Conservation (phyloP, 2,888 invertebrate species). For the Zygogramma bicolorata region DNA sequence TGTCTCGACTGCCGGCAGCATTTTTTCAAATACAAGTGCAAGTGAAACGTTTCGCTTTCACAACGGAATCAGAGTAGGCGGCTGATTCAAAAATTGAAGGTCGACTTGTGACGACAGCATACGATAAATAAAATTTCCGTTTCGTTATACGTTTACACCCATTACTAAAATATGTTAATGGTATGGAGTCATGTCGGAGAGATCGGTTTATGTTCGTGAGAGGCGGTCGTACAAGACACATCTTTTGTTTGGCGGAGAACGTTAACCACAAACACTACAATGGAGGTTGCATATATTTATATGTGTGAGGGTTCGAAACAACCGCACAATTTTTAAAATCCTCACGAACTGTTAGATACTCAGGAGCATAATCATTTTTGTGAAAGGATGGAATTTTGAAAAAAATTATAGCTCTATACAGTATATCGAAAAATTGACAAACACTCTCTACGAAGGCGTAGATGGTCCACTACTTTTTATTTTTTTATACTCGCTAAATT, state of each 20-base stretch:
- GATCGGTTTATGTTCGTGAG: not conserved
- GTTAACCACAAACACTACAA: not conserved
- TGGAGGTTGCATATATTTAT: no score
- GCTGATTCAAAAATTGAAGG: conserved; percentile 17
- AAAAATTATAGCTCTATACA: no score
- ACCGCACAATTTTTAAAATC: no score
- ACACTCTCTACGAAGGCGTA: no score
- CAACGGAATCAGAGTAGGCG: conserved; percentile 12
- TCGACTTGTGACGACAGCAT: conserved; percentile 2
- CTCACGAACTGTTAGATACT: no score
- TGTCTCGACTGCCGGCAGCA: not conserved
- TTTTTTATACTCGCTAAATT: no score
- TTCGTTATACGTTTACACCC: not conserved
- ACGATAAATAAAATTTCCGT: not conserved
- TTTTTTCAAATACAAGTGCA: conserved; percentile 11
- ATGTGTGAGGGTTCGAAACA: no score
- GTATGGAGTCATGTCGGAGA: not conserved
- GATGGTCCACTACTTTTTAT: no score
- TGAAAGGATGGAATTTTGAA: no score
- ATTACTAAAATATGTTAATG: conserved; percentile 8
- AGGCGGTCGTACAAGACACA: not conserved
- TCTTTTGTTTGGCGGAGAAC: not conserved
- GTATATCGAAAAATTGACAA: no score
- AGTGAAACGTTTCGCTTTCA: conserved; percentile 29
- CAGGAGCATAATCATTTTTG: no score